These are phyloP conservation scores for Gibbula magus DNA, from an alignment of 2,888 invertebrate species.

Conservation along the genomic window DNA sequence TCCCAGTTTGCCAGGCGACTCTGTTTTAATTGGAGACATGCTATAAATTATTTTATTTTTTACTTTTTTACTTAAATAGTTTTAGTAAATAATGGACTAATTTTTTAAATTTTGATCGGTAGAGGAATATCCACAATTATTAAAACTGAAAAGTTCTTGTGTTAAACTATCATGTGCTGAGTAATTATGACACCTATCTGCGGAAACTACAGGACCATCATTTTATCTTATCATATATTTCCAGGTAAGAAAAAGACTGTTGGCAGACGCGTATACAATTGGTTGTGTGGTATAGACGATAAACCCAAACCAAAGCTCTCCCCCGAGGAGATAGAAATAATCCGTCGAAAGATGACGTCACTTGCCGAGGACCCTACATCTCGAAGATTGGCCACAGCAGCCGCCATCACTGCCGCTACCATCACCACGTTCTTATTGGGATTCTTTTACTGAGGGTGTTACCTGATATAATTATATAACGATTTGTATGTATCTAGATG, in stretches of 20 bases:
- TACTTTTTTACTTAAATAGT: too few relatives aligned
- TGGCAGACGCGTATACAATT: slow-evolving; percentile 41
- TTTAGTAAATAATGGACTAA: too few relatives aligned
- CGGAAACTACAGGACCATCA: neutral
- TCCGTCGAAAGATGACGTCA: slow-evolving; percentile 63
- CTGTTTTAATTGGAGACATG: too few relatives aligned
- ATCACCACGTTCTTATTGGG: slow-evolving; percentile 67
- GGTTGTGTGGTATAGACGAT: slow-evolving; percentile 62
- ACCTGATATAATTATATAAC: too few relatives aligned
- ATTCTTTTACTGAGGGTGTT: slow-evolving; percentile 49
- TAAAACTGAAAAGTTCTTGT: too few relatives aligned
- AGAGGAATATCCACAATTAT: too few relatives aligned
- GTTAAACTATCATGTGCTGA: too few relatives aligned
- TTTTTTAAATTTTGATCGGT: too few relatives aligned
- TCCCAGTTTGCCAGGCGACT: too few relatives aligned
- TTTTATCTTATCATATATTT: neutral
- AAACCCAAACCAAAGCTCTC: slow-evolving; percentile 48
- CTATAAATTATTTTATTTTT: too few relatives aligned
- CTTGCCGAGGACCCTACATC: slow-evolving; percentile 54
- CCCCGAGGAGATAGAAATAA: slow-evolving; percentile 47
- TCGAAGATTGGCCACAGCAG: slow-evolving; percentile 51
- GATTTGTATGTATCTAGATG: too few relatives aligned
- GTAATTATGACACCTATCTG: too few relatives aligned
- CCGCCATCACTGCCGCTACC: slow-evolving; percentile 54
- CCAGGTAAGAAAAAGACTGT: slow-evolving; percentile 6